Base-by-base conservation (phyloP, 2,797 vertebrate genomes). In the Erpetoichthys calabaricus region DNA sequence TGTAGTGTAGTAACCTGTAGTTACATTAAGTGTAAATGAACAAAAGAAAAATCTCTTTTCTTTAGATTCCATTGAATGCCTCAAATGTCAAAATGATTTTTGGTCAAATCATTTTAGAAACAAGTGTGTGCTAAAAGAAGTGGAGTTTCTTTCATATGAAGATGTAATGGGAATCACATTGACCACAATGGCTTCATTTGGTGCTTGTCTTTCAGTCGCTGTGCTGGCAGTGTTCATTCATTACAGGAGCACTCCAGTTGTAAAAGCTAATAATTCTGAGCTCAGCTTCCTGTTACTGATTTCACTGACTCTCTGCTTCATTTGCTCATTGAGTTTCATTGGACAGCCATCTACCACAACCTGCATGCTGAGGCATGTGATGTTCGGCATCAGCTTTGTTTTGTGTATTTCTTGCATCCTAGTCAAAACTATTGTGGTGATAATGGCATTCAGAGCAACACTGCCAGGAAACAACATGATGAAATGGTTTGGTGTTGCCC, bases 341-440 rank as follows among this genome's bases (percentile, higher is more conserved):
- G 84, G 81, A 0, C 62, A 77, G 63, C 83, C 83, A 42, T 76
- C 79, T 8, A 59, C 75, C 63, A 76, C 74, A 74, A 70, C 79
- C 8, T 86, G 84, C 59, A 65, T 61, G 6, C 60, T 80, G 60
- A 74, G 79, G 44, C 80, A 82, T 56, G 74, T 79, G 43, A 76
- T 75, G 4, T 85, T 84, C 55, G 80, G 79, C 43, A 70, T 85
- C 58, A 80, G 78, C 65, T 85, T 84, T 67, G 74, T 77, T 2
- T 73, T 85, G 3, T 85, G 83, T 55, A 78, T 84, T 56, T 82
- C 81, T 53, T 83, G 84, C 59, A 75, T 85, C 8, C 67, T 86
- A 58, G 78, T 76, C 44, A 85, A 84, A 65, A 84, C 82, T 47
- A 59, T 70, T 2, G 80, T 83, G 42, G 80, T 83, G 5, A 67